phyloP scores from a whole-genome alignment of 2,888 invertebrate species.

The Amiota communis region DNA sequence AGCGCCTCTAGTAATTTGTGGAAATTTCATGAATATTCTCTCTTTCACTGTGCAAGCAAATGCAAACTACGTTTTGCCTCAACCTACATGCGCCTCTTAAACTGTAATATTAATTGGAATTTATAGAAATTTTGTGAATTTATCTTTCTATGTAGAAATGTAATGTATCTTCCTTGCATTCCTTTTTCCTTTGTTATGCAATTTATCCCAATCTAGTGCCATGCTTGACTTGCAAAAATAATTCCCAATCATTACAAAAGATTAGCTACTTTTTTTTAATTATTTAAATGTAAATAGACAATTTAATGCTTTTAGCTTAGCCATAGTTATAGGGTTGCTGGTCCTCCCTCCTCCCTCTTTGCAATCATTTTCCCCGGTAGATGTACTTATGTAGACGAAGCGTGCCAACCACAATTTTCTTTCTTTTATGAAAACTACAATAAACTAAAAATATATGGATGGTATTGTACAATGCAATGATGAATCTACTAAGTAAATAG shows the following conservation, averaged over 20 bases:
- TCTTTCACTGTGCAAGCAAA: background rate
- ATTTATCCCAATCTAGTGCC: conserved; percentile 12
- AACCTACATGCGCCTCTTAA: no score
- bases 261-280: conserved; percentile 15
- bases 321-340: background rate
- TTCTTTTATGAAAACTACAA: conserved; percentile 33
- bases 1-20: background rate
- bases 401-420: conserved; percentile 57
- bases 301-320: conserved; percentile 17
- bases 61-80: background rate
- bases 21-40: background rate
- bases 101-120: no score
- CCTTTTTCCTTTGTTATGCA: no score
- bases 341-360: background rate
- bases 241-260: background rate
- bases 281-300: conserved; percentile 28
- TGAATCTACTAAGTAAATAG: conserved; percentile 43
- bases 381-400: conserved; percentile 34
- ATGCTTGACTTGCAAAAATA: conserved; percentile 52
- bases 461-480: conserved; percentile 47
- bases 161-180: no score
- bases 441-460: conserved; percentile 41
- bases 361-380: no score
- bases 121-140: background rate
- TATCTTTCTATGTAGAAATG: background rate